Conservation (phyloP, 2,113 vertebrate species). For the Anarhynchus alexandrinus region DNA sequence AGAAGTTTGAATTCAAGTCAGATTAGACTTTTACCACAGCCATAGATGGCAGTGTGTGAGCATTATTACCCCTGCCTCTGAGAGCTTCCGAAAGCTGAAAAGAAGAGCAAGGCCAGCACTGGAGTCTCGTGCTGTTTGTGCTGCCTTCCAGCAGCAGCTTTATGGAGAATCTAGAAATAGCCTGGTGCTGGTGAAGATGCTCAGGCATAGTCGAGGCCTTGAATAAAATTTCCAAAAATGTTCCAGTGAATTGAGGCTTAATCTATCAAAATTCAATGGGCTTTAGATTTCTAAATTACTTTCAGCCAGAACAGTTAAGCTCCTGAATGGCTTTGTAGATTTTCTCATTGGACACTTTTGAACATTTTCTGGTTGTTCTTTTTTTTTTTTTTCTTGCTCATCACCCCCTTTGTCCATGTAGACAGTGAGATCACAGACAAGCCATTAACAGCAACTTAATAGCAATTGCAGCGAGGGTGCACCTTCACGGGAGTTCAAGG, state of each 20-base stretch:
- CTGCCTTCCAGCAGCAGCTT: neutral
- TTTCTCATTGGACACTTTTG: neutral
- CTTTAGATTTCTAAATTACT: neutral
- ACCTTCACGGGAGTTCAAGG: neutral
- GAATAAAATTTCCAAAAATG: neutral
- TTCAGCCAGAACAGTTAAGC: neutral
- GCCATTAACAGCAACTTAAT: neutral
- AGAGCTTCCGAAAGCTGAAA: neutral
- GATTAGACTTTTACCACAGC: neutral
- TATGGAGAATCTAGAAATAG: neutral
- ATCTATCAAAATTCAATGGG: neutral
- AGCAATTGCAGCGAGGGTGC: neutral
- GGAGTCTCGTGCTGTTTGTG: neutral
- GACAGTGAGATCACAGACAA: neutral
- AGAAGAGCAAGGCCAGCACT: neutral
- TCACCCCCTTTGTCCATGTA: neutral
- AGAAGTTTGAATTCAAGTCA: neutral
- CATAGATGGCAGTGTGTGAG: neutral
- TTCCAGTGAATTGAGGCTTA: neutral
- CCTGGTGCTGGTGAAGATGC: neutral
- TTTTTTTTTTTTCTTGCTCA: neutral
- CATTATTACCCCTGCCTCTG: neutral
- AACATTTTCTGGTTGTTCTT: neutral
- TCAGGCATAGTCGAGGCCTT: neutral
- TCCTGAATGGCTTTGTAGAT: neutral